Evolutionary conservation across 2,113 vertebrate genomes (phyloP).

Genomic region (Microtus pennsylvanicus): DNA sequence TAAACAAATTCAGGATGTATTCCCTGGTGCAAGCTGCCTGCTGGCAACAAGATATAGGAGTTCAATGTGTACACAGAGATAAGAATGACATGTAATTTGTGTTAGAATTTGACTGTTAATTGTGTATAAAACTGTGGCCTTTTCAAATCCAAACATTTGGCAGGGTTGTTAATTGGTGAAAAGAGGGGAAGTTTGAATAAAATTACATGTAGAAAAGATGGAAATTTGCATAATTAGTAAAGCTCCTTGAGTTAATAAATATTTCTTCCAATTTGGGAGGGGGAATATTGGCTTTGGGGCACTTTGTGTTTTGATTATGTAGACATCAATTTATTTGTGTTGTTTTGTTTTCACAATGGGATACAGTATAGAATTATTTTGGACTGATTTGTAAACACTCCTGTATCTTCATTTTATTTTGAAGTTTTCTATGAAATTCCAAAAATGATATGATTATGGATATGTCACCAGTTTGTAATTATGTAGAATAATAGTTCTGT

Average conservation of each 20-base stretch:
- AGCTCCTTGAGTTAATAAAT: conserved; percentile 60
- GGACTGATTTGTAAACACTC: not conserved
- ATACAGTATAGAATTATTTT: conserved; percentile 54
- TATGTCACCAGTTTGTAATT: conserved; percentile 5
- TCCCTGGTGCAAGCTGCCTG: conserved; percentile 86
- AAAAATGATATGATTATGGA: not conserved
- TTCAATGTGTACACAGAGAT: conserved; percentile 91
- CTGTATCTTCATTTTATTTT: conserved; percentile 19
- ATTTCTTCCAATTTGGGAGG: not conserved
- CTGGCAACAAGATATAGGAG: conserved; percentile 88
- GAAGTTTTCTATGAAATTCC: conserved; percentile 45
- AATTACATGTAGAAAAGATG: conserved; percentile 72
- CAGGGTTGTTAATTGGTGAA: conserved; percentile 79
- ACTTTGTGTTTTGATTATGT: not conserved
- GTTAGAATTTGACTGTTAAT: conserved; percentile 88
- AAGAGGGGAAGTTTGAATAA: conserved; percentile 75
- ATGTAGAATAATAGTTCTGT: not conserved
- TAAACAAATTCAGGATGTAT: conserved; percentile 86
- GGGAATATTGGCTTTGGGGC: not conserved
- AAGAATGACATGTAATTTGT: conserved; percentile 89
- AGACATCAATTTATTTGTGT: not conserved
- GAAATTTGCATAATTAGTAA: conserved; percentile 75
- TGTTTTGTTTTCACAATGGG: conserved; percentile 42
- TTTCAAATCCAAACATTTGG: conserved; percentile 79
- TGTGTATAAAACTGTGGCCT: conserved; percentile 85